Evolutionary conservation across 2,113 vertebrate species (phyloP), one percentile per base, ranked within the genome.

Genomic region (Megaceryle torquata): DNA sequence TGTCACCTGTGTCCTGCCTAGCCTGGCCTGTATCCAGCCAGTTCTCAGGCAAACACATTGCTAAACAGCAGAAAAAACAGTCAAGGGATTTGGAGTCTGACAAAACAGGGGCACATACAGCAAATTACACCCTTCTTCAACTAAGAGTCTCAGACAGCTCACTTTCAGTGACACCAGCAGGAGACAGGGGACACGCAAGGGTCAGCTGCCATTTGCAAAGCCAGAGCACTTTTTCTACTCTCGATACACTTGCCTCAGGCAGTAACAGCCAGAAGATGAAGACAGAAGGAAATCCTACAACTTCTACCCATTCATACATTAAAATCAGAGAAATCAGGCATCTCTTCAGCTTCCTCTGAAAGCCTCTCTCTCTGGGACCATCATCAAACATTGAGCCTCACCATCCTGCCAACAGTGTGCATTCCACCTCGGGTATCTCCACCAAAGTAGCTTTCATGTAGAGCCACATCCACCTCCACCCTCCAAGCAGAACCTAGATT

Each of bases 61-160:
- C 91, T 87, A 79, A 92, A 90, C 77, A 93, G 92, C 69, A 94
- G 90, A 43, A 91, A 86, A 95, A 90, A 70, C 83, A 93, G 75
- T 33, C 82, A 82, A 85, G 37, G 63, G 70, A 78, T 86, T 77
- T 1, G 0, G 41, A 89, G 74, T 31, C 76, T 71, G n/a, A 79
- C 78, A 92, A 81, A 89, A 89, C 65, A 91, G 51, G 60, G 37
- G 69, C 60, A 72, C 60, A 68, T 7, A 92, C 6, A 89, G 74
- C 24, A 94, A 90, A 93, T 90, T 75, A 88, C 43, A 83, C 26
- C 60, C 4, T 82, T 80, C 68, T 91, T 79, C 64, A 77, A 77
- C 72, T 31, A 35, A 43, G 63, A 70, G 44, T n/a, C 82, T 93
- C 64, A 80, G 70, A 17, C 35, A 77, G 54, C n/a, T 80, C 53